Percentiles rank a stretch among this genome's conserved stretches.
Conservation (phyloP, 2,113 vertebrate species). For the Motacilla alba region DNA sequence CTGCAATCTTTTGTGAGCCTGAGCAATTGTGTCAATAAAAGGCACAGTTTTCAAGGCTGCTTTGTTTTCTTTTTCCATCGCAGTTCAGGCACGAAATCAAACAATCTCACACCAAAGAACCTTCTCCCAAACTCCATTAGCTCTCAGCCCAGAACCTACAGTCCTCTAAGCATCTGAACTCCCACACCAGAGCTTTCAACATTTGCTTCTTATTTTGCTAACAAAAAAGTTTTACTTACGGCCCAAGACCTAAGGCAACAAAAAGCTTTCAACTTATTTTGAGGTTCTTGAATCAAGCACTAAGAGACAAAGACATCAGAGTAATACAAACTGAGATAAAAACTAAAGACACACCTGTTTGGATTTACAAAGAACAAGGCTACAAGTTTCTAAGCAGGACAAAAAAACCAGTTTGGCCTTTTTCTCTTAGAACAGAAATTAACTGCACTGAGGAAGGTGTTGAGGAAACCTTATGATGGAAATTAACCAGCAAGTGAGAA, state of each 20-base stretch:
- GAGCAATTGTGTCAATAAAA: background rate
- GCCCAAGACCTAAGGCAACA: background rate
- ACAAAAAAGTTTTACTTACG: background rate
- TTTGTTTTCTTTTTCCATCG: too few species aligned
- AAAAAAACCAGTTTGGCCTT: rapidly evolving
- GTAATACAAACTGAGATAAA: background rate
- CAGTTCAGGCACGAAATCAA: background rate
- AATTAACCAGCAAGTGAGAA: background rate
- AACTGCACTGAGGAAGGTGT: background rate
- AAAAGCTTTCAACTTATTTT: background rate
- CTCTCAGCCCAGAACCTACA: background rate
- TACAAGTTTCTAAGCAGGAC: background rate
- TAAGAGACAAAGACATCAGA: background rate
- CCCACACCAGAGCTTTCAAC: background rate
- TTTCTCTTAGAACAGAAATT: background rate
- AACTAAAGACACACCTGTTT: background rate
- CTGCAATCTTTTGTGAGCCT: background rate
- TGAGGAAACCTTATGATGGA: background rate
- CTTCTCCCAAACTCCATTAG: background rate
- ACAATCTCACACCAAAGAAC: background rate
- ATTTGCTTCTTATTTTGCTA: background rate
- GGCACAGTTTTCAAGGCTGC: background rate
- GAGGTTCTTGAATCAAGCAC: background rate
- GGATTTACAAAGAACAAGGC: background rate
- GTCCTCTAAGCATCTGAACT: background rate